Evolutionary conservation across 92 coral and sea anemone species (phyloP), one percentile per base, ranked within the genome.

Genomic region (Muricea muricata): DNA sequence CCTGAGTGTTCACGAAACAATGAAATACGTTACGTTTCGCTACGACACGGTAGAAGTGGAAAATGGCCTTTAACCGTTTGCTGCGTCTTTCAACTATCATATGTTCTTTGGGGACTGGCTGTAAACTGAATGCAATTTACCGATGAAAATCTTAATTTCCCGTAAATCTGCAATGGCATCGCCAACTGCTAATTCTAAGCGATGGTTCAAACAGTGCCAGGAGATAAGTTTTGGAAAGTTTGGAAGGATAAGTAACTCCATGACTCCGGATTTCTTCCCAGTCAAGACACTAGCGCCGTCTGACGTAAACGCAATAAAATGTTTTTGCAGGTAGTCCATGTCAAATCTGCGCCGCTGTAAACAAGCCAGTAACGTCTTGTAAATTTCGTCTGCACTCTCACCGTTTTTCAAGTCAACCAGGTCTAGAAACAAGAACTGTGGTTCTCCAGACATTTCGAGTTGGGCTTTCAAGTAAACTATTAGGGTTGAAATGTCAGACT

Each of bases 281-380:
- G 61, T 54, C 61, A 54, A 54, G 61, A 54, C 61, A 54, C 61
- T 54, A 14, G 61, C 23, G 20, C 61, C 61, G 3, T 54, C 61
- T 54, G 61, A 17, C 25, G 61, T 54, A 54, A 54, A 54, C 25
- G 61, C 20, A 54, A 54, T 24, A 54, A 54, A 54, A 54, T 54
- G 61, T 60, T 60, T 21, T 60, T 60, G 31, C 68, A 60, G 20
- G 68, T 60, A 60, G 20, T 60, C 68, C 33, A 1, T 60, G 68
- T 60, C 68, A 60, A 60, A 60, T 28, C 68, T 34, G 26, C 26
- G 68, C 68, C 68, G 68, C 26, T 60, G 24, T 60, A 60, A 60
- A 60, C 68, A 60, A 60, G 68, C 68, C 14, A 60, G 30, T 60
- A 60, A 28, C 20, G 68, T 34, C 68, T 24, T 60, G 34, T 60